Conservation (phyloP, 2,113 vertebrate species). For the Myrmecobius fasciatus region DNA sequence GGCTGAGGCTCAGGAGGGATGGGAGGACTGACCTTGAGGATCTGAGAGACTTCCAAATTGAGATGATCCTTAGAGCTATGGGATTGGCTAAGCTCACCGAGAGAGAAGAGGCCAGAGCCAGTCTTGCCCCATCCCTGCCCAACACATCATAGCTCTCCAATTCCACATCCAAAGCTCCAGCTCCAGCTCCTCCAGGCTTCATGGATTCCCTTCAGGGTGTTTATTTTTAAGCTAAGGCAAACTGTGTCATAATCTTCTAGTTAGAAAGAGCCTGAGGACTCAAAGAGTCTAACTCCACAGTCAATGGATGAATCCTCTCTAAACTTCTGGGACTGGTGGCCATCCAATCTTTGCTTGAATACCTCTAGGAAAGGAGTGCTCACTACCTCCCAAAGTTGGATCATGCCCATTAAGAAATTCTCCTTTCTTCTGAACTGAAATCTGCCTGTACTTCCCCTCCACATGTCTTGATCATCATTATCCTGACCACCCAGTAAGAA, state of each 20-base stretch:
- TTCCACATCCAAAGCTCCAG: neutral
- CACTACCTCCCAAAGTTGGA: neutral
- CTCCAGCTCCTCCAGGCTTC: neutral
- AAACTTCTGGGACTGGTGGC: neutral
- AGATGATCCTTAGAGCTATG: neutral
- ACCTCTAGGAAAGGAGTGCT: neutral
- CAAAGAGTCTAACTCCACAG: neutral
- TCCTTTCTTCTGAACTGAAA: neutral
- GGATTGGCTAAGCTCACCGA: neutral
- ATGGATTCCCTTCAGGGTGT: neutral
- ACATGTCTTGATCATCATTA: neutral
- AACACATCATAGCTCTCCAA: neutral
- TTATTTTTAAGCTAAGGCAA: neutral
- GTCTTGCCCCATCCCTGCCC: too few relatives aligned
- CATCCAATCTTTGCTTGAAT: neutral
- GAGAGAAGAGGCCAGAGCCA: too few relatives aligned
- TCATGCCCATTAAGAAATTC: neutral
- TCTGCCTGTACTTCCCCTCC: neutral
- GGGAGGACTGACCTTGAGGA: too few relatives aligned
- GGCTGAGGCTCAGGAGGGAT: too few relatives aligned
- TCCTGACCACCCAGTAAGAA: neutral
- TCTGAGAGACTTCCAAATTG: neutral
- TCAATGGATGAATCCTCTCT: neutral
- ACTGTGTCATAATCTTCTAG: neutral
- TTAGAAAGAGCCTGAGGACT: neutral